phyloP scores from a whole-genome alignment of 2,888 invertebrate species.

The Ormyrus labotus region DNA sequence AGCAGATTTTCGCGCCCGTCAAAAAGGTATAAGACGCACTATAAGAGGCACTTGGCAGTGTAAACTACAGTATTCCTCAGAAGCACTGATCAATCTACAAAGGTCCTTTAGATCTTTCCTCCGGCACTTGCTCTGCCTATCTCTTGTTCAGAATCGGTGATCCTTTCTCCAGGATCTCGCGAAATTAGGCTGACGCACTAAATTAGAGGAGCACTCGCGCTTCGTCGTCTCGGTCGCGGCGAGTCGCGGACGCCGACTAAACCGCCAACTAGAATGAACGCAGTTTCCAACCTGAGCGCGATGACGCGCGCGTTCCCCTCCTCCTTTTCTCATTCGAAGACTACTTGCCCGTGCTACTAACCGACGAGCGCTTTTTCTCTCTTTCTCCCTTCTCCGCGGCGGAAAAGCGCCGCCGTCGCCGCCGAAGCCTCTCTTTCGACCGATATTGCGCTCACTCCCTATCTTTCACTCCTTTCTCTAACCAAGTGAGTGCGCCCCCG shows the following conservation, averaged over 20 bases:
- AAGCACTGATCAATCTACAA: no score
- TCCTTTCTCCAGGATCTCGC: no score
- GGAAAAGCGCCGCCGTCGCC: constrained; percentile 59
- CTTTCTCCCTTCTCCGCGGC: not conserved
- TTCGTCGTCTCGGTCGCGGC: constrained; percentile 59
- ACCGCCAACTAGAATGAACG: constrained; percentile 68
- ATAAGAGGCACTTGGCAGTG: no score
- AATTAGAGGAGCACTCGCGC: not conserved
- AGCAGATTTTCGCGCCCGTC: no score
- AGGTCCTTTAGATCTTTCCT: no score
- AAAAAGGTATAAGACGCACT: no score
- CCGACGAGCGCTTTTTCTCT: constrained; percentile 27
- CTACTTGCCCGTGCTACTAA: not conserved
- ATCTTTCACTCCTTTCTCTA: not conserved
- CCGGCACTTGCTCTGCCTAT: no score
- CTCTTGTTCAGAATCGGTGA: no score
- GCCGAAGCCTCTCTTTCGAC: no score
- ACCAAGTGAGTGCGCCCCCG: no score
- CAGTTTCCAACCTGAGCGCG: constrained; percentile 73
- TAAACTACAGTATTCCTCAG: no score
- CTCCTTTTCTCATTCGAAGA: not conserved
- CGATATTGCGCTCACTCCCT: not conserved
- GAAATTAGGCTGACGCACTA: no score
- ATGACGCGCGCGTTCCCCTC: constrained; percentile 55
- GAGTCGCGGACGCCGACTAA: constrained; percentile 73